Evolutionary conservation across 1,140 invertebrate genomes (phyloP), one percentile per base, ranked within the genome.

Genomic region (Maconellicoccus hirsutus): DNA sequence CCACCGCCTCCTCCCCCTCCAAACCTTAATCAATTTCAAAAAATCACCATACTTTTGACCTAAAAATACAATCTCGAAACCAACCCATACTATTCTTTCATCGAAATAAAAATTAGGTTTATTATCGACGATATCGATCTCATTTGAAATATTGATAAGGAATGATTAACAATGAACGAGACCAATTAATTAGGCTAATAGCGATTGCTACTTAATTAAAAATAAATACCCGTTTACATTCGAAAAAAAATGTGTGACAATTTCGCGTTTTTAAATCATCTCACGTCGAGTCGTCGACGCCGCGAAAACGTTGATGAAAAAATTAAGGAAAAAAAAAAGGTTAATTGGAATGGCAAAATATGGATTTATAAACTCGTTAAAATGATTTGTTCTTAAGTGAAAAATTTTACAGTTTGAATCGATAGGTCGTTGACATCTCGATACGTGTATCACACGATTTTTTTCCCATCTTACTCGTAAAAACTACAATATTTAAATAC

Each of bases 291-390:
- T 52, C 6, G 6, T 52, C 42, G 10, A 4, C 42, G 12, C 12
- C 29, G 29, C 3, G 12, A 33, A 52, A 52, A 52, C 42, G 42
- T 52, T 16, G n/a, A 52, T 16, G 42, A 19, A 3, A 38, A 38
- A 38, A 38, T 38, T 38, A 38, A 38, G 29, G 12, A 52, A 52
- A 52, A 19, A 16, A 52, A 52, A 52, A 52, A 52, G 42, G 42
- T 52, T 52, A 52, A 52, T 52, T 52, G 42, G 42, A 52, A 52
- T 16, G 6, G 42, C 42, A 16, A 52, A 52, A 52, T 52, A 52
- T 52, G 42, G 42, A 52, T 52, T 52, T 52, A 52, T 52, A 52
- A 52, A 52, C 12, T 52, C 42, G 42, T 52, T 52, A 52, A 52
- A 52, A 52, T 52, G 42, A 52, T 52, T 52, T 52, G 42, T 52